A percentile compares a stretch with the other conserved stretches of the same genome.
phyloP scores from a whole-genome alignment of 2,888 invertebrate genomes.

The Drosophila melanosoma region DNA sequence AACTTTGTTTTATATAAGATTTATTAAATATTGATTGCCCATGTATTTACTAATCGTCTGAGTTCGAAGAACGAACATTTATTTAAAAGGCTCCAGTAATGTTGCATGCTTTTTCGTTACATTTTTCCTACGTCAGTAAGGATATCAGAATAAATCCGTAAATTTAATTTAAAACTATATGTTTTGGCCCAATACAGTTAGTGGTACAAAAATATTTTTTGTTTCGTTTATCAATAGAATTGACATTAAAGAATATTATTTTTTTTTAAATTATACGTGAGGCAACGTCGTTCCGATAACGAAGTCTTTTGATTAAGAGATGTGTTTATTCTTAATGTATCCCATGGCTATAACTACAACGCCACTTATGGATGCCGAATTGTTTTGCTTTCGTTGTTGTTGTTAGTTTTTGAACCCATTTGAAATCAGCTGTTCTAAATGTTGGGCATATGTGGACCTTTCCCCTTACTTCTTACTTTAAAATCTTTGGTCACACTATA shows the following conservation, averaged over 20 bases:
- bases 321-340: neutral
- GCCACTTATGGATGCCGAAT: neutral
- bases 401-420: neutral
- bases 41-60: neutral
- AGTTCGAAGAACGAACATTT: neutral
- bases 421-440: neutral
- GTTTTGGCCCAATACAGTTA: too few relatives aligned
- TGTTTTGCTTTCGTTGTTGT: neutral
- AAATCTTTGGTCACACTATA: conserved; percentile 23
- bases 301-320: neutral
- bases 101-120: too few relatives aligned
- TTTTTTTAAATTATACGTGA: too few relatives aligned
- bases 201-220: neutral
- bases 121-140: too few relatives aligned
- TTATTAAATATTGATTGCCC: neutral
- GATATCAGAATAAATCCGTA: too few relatives aligned
- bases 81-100: neutral
- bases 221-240: neutral
- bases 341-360: neutral
- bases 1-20: neutral
- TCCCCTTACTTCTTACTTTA: neutral
- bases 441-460: neutral
- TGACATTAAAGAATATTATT: too few relatives aligned
- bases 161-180: too few relatives aligned
- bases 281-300: neutral